Conservation (phyloP, 2,797 vertebrate species). For the Acanthurus tractus region DNA sequence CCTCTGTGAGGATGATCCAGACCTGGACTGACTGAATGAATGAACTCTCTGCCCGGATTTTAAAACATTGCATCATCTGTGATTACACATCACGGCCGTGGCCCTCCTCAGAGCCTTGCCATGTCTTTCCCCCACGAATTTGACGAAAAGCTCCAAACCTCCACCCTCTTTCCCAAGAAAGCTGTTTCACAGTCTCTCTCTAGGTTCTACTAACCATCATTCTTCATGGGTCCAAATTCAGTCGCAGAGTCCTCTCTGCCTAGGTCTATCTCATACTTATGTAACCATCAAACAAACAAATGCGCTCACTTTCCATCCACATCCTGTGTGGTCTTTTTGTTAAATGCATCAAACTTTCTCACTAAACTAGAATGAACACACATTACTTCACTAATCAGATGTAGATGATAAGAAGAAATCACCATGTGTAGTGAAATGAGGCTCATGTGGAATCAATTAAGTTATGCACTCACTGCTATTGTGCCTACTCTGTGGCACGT, state of each 20-base stretch:
- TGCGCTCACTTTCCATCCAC: background rate
- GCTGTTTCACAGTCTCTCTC: conserved; percentile 5
- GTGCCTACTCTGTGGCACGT: background rate
- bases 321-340: conserved; percentile 1
- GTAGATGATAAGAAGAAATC: conserved; percentile 2
- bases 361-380: conserved; percentile 26
- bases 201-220: conserved; percentile 50
- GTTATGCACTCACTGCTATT: background rate
- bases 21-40: conserved; percentile 22
- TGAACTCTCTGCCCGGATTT: conserved; percentile 34
- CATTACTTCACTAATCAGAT: conserved; percentile 16
- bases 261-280: conserved; percentile 5
- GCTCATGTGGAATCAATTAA: conserved; percentile 1
- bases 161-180: conserved; percentile 35
- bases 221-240: conserved; percentile 11
- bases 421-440: background rate
- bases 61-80: conserved; percentile 58
- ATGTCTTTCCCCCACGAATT: conserved; percentile 40
- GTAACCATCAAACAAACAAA: conserved; percentile 15
- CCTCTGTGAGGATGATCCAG: conserved; percentile 17
- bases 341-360: conserved; percentile 29
- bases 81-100: conserved; percentile 43
- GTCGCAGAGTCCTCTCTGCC: background rate
- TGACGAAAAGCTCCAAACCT: conserved; percentile 22
- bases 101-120: conserved; percentile 34